phyloP scores from a whole-genome alignment of 1,140 invertebrate genomes.

The Thaumetopoea pityocampa region DNA sequence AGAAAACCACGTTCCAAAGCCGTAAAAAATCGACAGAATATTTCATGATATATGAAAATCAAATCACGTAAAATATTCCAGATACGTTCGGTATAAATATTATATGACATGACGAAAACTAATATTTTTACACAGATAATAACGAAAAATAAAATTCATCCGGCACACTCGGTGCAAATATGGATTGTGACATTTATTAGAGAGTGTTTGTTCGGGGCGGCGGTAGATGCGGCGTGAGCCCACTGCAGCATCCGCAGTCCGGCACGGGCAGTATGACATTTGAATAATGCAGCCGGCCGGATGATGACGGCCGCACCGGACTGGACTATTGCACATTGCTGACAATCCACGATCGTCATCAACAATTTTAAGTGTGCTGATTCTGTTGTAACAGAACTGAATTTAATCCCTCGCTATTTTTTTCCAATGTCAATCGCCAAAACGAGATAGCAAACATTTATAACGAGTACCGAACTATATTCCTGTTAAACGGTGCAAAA shows the following conservation, averaged over 20 bases:
- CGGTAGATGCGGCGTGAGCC: constrained; percentile 8
- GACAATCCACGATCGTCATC: not conserved
- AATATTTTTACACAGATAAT: not conserved
- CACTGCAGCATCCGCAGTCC: not conserved
- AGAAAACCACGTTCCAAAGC: no score
- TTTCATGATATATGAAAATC: no score
- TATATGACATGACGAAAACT: not conserved
- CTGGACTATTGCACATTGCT: constrained; percentile 3
- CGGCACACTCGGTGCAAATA: constrained; percentile 8
- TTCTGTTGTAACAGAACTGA: no score
- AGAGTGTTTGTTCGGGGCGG: constrained; percentile 2
- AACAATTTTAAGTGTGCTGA: no score
- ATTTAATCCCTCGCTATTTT: no score
- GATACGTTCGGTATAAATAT: no score
- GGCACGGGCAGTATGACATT: constrained; percentile 2
- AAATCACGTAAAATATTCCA: no score
- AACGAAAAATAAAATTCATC: constrained; percentile 3
- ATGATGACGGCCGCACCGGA: constrained; percentile 1
- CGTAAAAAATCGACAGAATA: no score
- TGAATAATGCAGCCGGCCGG: constrained; percentile 13
- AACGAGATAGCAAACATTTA: no score
- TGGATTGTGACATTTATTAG: constrained; percentile 11
- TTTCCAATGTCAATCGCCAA: no score
- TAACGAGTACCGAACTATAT: no score
- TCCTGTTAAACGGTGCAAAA: no score